Evolutionary conservation across 2,888 invertebrate species (phyloP).

Genomic region (Nymphalis polychloros): DNA sequence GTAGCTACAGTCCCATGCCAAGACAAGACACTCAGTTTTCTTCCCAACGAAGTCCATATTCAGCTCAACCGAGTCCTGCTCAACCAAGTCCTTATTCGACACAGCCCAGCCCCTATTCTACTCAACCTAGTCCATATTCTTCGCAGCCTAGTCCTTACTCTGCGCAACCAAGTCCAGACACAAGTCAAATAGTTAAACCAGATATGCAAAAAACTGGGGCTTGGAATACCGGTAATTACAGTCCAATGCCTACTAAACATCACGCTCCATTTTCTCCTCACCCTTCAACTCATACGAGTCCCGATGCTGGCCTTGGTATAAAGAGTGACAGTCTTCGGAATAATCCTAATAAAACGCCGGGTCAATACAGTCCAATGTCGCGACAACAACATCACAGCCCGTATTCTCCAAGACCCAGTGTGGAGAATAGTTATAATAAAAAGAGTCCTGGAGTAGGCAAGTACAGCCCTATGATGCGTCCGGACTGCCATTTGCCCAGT

Average conservation of each 20-base stretch:
- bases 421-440: slow-evolving; percentile 65
- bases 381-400: slow-evolving; percentile 73
- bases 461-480: slow-evolving; percentile 72
- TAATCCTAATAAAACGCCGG: slow-evolving; percentile 67
- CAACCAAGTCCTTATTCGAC: slow-evolving; percentile 77
- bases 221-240: slow-evolving; percentile 76
- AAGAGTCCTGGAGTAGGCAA: slow-evolving; percentile 71
- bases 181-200: slow-evolving; percentile 72
- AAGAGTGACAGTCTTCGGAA: slow-evolving; percentile 61
- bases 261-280: slow-evolving; percentile 74
- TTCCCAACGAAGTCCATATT: slow-evolving; percentile 75
- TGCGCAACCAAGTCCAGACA: slow-evolving; percentile 75
- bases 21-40: slow-evolving; percentile 72
- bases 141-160: slow-evolving; percentile 75
- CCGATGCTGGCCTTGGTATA: slow-evolving; percentile 66
- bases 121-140: slow-evolving; percentile 76
- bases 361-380: slow-evolving; percentile 75
- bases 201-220: slow-evolving; percentile 67
- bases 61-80: slow-evolving; percentile 74
- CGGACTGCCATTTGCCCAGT: slow-evolving; percentile 70
- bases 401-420: slow-evolving; percentile 72
- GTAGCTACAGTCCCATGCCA: slow-evolving; percentile 74
- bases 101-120: slow-evolving; percentile 73
- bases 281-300: slow-evolving; percentile 72
- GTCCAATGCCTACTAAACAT: slow-evolving; percentile 77